Evolutionary conservation across 2,888 invertebrate species (phyloP).

Genomic region (Latrodectus elegans): DNA sequence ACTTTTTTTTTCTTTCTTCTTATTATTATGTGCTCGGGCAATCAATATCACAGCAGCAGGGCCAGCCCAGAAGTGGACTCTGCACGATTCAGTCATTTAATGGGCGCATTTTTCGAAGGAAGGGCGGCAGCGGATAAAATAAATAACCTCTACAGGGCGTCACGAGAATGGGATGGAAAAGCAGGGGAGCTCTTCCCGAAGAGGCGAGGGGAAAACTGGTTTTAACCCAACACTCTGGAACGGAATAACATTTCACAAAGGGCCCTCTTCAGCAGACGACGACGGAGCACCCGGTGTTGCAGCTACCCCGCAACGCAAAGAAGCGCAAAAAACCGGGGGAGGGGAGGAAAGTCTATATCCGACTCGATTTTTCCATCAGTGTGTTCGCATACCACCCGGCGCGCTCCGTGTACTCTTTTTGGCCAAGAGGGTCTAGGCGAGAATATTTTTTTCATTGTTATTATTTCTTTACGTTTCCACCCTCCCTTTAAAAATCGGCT

Average conservation of each 20-base stretch:
- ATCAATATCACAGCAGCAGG: background rate
- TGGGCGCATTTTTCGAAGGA: conserved; percentile 2
- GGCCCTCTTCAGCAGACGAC: background rate
- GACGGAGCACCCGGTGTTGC: background rate
- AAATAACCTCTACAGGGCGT: conserved; percentile 5
- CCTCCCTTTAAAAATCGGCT: background rate
- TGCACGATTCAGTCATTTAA: conserved; percentile 1
- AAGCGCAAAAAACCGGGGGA: background rate
- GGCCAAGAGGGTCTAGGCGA: conserved; percentile 1
- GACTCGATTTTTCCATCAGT: conserved; percentile 5
- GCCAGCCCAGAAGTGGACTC: background rate
- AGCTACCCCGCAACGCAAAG: conserved; percentile 2
- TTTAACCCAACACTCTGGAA: conserved; percentile 5
- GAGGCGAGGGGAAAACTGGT: conserved; percentile 5
- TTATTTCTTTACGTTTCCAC: background rate
- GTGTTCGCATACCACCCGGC: conserved; percentile 4
- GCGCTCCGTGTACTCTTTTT: background rate
- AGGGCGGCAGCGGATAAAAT: conserved; percentile 1
- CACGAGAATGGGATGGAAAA: background rate
- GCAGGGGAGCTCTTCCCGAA: conserved; percentile 1
- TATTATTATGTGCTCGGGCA: background rate
- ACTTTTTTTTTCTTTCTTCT: background rate
- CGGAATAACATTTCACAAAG: conserved; percentile 2
- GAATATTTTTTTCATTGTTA: background rate
- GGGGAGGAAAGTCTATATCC: background rate